phyloP scores from a whole-genome alignment of 2,113 vertebrate species.

The Thalassarche chlororhynchos region DNA sequence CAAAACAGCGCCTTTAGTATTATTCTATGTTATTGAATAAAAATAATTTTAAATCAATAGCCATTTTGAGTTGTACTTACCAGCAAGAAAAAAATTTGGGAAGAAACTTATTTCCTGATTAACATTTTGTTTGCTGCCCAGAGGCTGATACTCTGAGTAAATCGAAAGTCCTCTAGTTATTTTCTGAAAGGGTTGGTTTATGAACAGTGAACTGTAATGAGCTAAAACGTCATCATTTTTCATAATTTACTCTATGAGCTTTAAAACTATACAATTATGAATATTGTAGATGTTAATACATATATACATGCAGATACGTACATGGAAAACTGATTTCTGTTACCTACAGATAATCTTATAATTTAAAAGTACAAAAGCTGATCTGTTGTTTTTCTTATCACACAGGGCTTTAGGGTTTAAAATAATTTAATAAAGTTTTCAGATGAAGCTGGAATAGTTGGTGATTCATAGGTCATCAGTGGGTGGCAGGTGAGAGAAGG shows the following conservation, averaged over 20 bases:
- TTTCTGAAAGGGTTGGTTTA: not conserved
- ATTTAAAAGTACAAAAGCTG: conserved; percentile 61
- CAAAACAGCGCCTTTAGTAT: not conserved
- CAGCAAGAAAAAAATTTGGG: not conserved
- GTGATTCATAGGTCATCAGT: conserved; percentile 97
- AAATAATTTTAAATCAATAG: conserved; percentile 17
- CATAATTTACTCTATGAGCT: not conserved
- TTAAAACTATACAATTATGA: not conserved
- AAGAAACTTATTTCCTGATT: not conserved
- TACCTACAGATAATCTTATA: not conserved
- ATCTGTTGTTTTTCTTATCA: conserved; percentile 75
- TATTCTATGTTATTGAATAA: not conserved
- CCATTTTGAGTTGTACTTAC: not conserved
- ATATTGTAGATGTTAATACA: not conserved
- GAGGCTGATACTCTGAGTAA: not conserved
- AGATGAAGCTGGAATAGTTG: conserved; percentile 85
- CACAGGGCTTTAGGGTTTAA: conserved; percentile 79
- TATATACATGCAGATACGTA: not conserved
- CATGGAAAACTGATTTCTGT: not conserved
- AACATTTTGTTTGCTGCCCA: not conserved
- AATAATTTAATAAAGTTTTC: conserved; percentile 93
- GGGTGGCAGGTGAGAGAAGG: conserved; percentile 91
- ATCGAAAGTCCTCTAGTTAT: not conserved
- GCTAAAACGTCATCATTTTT: not conserved
- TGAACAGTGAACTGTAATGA: not conserved